phyloP scores from a whole-genome alignment of 64 coral and sea anemone species.

The Dendronephthya gigantea region DNA sequence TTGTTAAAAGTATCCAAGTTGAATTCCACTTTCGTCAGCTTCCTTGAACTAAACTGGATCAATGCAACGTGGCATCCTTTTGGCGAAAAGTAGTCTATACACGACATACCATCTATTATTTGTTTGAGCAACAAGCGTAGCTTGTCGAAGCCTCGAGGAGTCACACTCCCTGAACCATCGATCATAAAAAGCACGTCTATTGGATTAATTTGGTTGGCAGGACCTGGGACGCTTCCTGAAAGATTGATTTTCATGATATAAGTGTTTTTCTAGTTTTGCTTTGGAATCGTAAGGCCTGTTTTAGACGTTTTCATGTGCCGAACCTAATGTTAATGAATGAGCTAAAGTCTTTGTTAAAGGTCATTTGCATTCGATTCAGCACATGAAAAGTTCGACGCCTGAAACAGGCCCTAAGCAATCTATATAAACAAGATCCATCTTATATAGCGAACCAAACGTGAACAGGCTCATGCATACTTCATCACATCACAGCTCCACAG shows the following conservation, averaged over 20 bases:
- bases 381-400: too few species aligned
- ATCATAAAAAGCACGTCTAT: background rate
- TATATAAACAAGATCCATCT: too few species aligned
- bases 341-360: too few species aligned
- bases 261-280: background rate
- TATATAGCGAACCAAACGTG: too few species aligned
- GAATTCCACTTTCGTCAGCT: background rate
- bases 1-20: background rate
- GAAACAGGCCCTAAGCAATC: too few species aligned
- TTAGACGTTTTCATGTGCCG: too few species aligned
- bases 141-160: background rate
- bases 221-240: background rate
- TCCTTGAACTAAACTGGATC: background rate
- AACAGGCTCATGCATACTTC: too few species aligned
- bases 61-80: background rate
- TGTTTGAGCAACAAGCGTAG: background rate
- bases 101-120: background rate
- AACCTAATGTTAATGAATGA: too few species aligned
- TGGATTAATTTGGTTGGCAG: background rate
- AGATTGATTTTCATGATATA: too few species aligned
- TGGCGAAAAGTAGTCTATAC: background rate
- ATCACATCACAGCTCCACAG: too few species aligned
- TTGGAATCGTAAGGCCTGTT: background rate
- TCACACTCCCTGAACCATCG: background rate
- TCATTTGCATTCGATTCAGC: too few species aligned